Conservation (phyloP, 2,113 vertebrate genomes). For the Kryptolebias marmoratus region DNA sequence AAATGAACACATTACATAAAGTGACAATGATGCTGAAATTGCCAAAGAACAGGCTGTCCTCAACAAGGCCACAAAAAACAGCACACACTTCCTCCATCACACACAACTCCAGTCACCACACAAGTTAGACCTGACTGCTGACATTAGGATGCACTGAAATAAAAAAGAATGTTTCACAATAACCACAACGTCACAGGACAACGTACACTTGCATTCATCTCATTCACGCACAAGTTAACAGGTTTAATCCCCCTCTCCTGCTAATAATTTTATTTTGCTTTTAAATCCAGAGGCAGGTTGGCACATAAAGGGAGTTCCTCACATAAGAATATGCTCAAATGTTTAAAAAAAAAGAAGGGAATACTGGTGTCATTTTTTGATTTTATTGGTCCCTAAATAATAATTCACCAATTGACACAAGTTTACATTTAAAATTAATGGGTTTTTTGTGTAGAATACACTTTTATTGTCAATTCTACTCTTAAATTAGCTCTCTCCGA, state of each 20-base stretch:
- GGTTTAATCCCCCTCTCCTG: constrained; percentile 9
- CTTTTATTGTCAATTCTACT: not conserved
- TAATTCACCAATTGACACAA: not conserved
- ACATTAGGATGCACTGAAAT: not conserved
- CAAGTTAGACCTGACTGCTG: constrained; percentile 16
- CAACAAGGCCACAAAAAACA: constrained; percentile 73
- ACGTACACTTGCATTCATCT: constrained; percentile 13
- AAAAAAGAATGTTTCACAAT: constrained; percentile 4
- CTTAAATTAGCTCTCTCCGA: too few relatives aligned
- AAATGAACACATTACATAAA: constrained; percentile 57
- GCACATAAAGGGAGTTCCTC: constrained; percentile 34
- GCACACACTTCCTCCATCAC: constrained; percentile 7
- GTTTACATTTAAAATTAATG: not conserved
- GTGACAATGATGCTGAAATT: constrained; percentile 42
- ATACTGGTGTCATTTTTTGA: not conserved
- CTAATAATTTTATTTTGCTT: not conserved
- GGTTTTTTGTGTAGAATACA: not conserved
- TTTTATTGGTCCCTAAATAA: not conserved
- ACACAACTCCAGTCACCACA: constrained; percentile 17
- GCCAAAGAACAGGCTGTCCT: constrained; percentile 33
- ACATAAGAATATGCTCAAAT: constrained; percentile 4
- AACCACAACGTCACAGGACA: constrained; percentile 27
- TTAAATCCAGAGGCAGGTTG: constrained; percentile 31
- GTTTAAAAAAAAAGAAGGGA: not conserved
- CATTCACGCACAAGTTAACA: constrained; percentile 16